Evolutionary conservation across 1,140 invertebrate genomes (phyloP), one percentile per base, ranked within the genome.

Genomic region (Aradophagus sp.): DNA sequence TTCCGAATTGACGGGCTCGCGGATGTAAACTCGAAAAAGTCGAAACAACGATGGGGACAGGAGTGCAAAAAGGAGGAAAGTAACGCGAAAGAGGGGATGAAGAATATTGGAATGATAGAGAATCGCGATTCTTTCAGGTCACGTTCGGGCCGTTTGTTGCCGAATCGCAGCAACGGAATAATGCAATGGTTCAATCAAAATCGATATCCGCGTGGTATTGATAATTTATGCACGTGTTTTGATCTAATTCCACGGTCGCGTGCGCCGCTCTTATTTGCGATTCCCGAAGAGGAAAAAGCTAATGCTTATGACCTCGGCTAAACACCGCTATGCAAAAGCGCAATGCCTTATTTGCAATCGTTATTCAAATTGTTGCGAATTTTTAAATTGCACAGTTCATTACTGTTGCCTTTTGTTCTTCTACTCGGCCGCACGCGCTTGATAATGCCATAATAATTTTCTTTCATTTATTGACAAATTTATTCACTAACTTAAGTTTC

Each of bases 191-290:
- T 48, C 44, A 59, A 48, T 16, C 16, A 44, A 14, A 58, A 58
- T 47, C 55, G 35, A 59, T 59, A 47, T 48, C 2, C 17, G 8
- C 17, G 16, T 8, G 0, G 19, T 41, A 26, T 48, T 41, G 35
- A 59, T 59, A 59, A 59, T 59, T 59, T 48, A 59, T 48, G 26
- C 27, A 48, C 16, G 8, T 59, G 44, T 59, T 59, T 59, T 59
- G 35, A 48, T 59, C 44, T 32, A 48, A 59, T 48, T 59, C 17
- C 44, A 59, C 34, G 8, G 17, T 59, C 27, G 56, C 56, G 44
- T 59, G 56, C 31, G 38, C 32, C 32, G 20, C 19, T 48, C 59
- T 53, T 63, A 63, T 63, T 63, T 63, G 41, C 16, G 32, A 63
- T 53, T 55, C 41, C 20, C 35, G 10, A 39, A 47, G 20, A 44